Evolutionary conservation across 2,888 invertebrate genomes (phyloP), one percentile per base, ranked within the genome.

Genomic region (Hemithea aestivaria): DNA sequence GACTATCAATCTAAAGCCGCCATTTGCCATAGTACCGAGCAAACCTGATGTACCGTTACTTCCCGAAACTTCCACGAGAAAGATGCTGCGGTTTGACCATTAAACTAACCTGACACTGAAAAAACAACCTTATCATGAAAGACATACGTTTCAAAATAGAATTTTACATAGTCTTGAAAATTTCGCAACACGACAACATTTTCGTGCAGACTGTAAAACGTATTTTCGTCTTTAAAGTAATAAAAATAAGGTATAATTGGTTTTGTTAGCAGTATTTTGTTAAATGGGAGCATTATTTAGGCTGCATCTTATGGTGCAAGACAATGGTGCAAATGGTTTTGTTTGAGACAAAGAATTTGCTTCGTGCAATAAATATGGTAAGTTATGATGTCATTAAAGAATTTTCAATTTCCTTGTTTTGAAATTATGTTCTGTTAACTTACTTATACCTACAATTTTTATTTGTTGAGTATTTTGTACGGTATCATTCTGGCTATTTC

Each of bases 41-140:
- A 27, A 76, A 75, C 80, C 75, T 56, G 74, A 73, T 59, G 51
- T 72, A 78, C 82, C 78, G 81, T 80, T 81, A 81, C 62, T 60
- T 50, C 64, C 67, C 60, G 66, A 70, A 65, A 61, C 49, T 56
- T 28, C 35, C 20, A 60, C 58, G n/a, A 71, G 73, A 76, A 75
- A 74, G 77, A 78, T 72, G 71, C 76, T 73, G 74, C 35, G 66
- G 63, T 56, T 62, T 40, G 6, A 27, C 20, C 10, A 27, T 52
- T 30, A 53, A 40, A 31, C 22, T 27, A 22, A 12, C 4, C 0
- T 9, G 31, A 27, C 38, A 6, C 7, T 6, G 6, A 2, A 35
- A 2, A 9, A 11, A 33, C 10, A 31, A 20, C 42, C 45, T 60
- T 71, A 60, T 11, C 0, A 0, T 0, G 1, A 1, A 3, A 0